These are phyloP conservation scores for Nymphalis c-album DNA, from an alignment of 2,888 invertebrate genomes.

Conservation along the genomic window DNA sequence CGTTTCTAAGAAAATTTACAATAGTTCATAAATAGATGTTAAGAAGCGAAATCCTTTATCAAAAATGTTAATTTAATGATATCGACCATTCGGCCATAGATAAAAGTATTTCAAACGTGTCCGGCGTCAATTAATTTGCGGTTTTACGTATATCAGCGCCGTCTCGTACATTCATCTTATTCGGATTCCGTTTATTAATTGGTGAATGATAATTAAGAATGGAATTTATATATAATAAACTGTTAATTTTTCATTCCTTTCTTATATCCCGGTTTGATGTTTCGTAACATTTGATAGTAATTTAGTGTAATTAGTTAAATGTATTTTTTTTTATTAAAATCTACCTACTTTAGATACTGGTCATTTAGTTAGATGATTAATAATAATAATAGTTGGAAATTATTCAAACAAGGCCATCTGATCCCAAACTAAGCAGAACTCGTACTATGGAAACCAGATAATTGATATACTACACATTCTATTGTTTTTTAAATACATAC, in stretches of 20 bases:
- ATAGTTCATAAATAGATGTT: constrained; percentile 10
- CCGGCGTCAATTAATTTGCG: constrained; percentile 31
- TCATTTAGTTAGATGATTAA: too few species aligned
- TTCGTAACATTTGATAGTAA: constrained; percentile 2
- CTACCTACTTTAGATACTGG: too few species aligned
- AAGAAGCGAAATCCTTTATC: constrained; percentile 13
- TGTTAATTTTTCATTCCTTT: constrained; percentile 4
- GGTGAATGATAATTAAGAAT: constrained; percentile 6
- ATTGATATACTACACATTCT: too few species aligned
- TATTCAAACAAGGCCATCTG: too few species aligned
- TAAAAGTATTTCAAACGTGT: constrained; percentile 28
- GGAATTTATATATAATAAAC: not conserved
- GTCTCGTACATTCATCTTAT: constrained; percentile 11
- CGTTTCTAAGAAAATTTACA: constrained; percentile 2
- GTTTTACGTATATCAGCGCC: constrained; percentile 18
- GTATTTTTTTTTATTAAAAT: too few species aligned
- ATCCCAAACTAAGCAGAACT: too few species aligned
- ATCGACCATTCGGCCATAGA: constrained; percentile 12
- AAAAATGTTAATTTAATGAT: constrained; percentile 25
- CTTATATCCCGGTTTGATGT: constrained; percentile 4
- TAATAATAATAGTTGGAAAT: too few species aligned
- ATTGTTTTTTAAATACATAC: too few species aligned
- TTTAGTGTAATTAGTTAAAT: not conserved
- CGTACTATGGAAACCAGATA: too few species aligned
- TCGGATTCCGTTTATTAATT: constrained; percentile 20